Evolutionary conservation across 2,113 vertebrate genomes (phyloP).

Genomic region (Siphamia tubifer): DNA sequence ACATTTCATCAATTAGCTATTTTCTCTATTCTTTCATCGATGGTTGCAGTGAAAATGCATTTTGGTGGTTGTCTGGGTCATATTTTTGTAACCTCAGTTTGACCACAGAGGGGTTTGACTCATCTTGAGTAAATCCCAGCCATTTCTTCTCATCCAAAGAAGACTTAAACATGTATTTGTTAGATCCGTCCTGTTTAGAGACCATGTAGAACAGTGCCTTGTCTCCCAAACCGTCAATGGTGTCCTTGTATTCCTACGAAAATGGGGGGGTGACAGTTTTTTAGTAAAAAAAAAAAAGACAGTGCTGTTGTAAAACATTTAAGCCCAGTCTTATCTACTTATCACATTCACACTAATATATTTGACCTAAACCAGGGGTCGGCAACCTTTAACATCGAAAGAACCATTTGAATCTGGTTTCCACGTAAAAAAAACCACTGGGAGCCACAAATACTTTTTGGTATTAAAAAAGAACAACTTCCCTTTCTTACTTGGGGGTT

Average conservation of each 20-base stretch:
- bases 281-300: background rate
- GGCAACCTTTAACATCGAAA: too few relatives aligned
- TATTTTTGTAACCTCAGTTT: slow-evolving; percentile 33
- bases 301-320: background rate
- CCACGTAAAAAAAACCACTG: too few relatives aligned
- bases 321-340: background rate
- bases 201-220: slow-evolving; percentile 37
- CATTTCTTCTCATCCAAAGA: fast-evolving
- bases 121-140: slow-evolving; percentile 17
- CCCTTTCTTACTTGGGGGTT: too few relatives aligned
- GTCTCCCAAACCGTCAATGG: fast-evolving
- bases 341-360: too few relatives aligned
- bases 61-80: background rate
- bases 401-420: too few relatives aligned
- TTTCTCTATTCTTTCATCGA: background rate
- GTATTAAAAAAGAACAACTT: too few relatives aligned
- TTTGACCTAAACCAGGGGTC: too few relatives aligned
- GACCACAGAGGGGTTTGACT: fast-evolving
- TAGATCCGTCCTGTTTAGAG: fast-evolving
- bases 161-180: slow-evolving; percentile 23
- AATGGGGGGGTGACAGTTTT: too few relatives aligned
- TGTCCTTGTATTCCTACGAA: background rate
- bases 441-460: too few relatives aligned
- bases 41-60: background rate
- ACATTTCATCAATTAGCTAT: background rate